phyloP scores from a whole-genome alignment of 2,888 invertebrate species.

The Dromius quadrimaculatus region DNA sequence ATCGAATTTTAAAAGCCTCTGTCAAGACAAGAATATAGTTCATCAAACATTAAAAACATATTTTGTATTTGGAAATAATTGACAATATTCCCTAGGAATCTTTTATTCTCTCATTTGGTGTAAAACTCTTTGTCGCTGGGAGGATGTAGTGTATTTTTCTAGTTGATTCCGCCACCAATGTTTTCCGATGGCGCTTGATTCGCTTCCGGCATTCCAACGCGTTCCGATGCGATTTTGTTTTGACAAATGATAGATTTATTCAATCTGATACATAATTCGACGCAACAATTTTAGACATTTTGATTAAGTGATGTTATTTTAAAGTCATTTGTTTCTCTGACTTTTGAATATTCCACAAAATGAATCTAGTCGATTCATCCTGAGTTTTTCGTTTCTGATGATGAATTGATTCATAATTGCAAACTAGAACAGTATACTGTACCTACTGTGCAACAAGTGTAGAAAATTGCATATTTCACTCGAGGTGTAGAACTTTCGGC shows the following conservation, averaged over 20 bases:
- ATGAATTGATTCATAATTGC: no score
- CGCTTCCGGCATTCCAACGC: neutral
- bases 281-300: conserved; percentile 33
- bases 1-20: no score
- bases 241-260: conserved; percentile 43
- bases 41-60: no score
- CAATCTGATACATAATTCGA: conserved; percentile 31
- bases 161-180: conserved; percentile 10
- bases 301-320: conserved; percentile 30
- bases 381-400: no score
- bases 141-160: neutral
- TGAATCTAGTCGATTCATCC: no score
- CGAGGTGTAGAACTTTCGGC: no score
- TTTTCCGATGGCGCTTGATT: conserved; percentile 9
- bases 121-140: neutral
- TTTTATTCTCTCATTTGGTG: conserved; percentile 22
- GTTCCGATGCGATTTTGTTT: conserved; percentile 36
- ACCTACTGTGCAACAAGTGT: no score
- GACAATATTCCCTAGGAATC: no score
- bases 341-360: conserved; percentile 26
- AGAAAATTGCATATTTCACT: no score
- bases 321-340: conserved; percentile 24
- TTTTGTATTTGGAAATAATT: no score
- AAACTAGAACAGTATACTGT: no score
- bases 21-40: no score